phyloP scores from a whole-genome alignment of 2,113 vertebrate genomes.

The Otus sunia region DNA sequence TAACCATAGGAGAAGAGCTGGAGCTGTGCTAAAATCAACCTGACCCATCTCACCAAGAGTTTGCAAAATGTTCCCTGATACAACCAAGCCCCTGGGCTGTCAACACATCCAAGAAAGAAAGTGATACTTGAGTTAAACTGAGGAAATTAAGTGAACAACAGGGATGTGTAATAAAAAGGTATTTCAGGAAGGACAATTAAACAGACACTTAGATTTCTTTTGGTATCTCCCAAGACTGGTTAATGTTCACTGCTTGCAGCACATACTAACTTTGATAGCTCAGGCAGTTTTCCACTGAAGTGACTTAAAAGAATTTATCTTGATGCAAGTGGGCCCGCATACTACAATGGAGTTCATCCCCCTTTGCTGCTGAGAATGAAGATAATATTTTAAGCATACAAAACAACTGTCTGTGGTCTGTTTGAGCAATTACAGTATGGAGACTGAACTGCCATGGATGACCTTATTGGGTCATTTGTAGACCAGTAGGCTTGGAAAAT shows the following conservation, averaged over 20 bases:
- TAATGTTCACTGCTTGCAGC: neutral
- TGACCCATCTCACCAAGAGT: neutral
- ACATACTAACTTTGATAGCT: neutral
- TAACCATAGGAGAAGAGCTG: neutral
- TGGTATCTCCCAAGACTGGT: neutral
- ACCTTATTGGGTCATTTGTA: slow-evolving; percentile 52
- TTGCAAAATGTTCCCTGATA: neutral
- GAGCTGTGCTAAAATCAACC: neutral
- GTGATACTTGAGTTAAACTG: neutral
- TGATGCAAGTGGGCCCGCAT: neutral
- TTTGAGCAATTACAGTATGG: neutral
- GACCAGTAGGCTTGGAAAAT: slow-evolving; percentile 43
- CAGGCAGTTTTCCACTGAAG: neutral
- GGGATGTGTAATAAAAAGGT: neutral
- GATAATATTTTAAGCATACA: neutral
- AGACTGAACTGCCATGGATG: neutral
- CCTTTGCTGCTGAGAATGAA: neutral
- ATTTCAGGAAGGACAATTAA: slow-evolving; percentile 10
- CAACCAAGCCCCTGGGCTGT: neutral
- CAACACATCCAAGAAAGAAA: neutral
- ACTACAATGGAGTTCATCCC: neutral
- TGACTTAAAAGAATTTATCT: neutral
- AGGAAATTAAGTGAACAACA: neutral
- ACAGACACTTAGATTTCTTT: neutral
- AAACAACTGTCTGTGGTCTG: neutral